Evolutionary conservation across 2,888 invertebrate species (phyloP).

Genomic region (Anagyrus pseudococci): DNA sequence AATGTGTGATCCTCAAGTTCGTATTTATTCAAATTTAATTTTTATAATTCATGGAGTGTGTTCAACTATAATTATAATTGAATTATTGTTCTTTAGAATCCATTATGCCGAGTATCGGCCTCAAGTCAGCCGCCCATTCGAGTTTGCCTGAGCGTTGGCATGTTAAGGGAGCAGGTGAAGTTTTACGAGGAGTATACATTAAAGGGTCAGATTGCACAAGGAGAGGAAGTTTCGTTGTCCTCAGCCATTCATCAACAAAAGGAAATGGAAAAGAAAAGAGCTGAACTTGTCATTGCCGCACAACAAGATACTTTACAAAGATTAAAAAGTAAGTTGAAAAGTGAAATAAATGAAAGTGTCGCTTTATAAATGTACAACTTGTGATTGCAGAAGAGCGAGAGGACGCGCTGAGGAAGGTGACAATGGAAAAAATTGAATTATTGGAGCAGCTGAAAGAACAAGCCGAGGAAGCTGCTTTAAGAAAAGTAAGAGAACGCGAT

Average conservation of each 20-base stretch:
- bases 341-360: neutral
- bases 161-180: constrained; percentile 64
- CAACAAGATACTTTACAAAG: constrained; percentile 50
- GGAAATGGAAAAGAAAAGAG: constrained; percentile 46
- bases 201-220: constrained; percentile 59
- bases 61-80: too few relatives aligned
- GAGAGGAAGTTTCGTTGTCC: constrained; percentile 47
- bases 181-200: constrained; percentile 65
- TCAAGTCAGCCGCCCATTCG: constrained; percentile 66
- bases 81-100: constrained; percentile 60
- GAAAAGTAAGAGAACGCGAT: constrained; percentile 47
- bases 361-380: neutral
- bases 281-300: constrained; percentile 49
- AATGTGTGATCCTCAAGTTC: constrained; percentile 73
- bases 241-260: constrained; percentile 52
- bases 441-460: constrained; percentile 52
- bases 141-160: constrained; percentile 65
- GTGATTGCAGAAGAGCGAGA: constrained; percentile 44
- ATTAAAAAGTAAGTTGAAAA: constrained; percentile 45
- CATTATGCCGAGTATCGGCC: constrained; percentile 65
- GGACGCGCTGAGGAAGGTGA: constrained; percentile 42
- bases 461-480: constrained; percentile 47
- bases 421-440: constrained; percentile 49
- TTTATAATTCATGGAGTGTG: too few relatives aligned
- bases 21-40: constrained; percentile 42